These are phyloP conservation scores for Cryptotermes secundus DNA, from an alignment of 1,140 invertebrate species.

Conservation along the genomic window DNA sequence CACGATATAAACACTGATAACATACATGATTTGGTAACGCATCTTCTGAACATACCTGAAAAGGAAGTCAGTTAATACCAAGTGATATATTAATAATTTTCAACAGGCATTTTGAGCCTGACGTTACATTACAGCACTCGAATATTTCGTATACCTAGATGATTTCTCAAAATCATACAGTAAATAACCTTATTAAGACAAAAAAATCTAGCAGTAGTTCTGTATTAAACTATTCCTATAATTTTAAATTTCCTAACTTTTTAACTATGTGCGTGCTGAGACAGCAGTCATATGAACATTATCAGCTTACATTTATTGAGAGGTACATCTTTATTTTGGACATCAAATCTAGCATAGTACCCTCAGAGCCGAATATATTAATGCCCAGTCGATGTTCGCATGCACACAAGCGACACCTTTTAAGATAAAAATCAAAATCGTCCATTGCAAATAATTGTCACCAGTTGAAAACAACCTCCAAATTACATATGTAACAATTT, in stretches of 20 bases:
- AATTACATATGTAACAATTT: not conserved
- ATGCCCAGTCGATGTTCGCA: not conserved
- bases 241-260: no score
- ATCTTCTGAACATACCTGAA: not conserved
- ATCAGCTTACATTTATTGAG: not conserved
- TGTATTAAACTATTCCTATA: no score
- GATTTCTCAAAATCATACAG: no score
- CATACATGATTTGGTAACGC: not conserved
- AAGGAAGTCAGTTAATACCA: not conserved
- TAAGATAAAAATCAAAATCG: not conserved
- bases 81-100: not conserved
- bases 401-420: not conserved
- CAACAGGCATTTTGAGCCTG: no score
- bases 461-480: not conserved
- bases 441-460: not conserved
- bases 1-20: not conserved
- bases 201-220: no score
- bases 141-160: not conserved
- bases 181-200: no score
- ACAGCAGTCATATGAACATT: no score
- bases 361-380: not conserved
- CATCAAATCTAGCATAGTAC: not conserved
- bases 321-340: conserved; percentile 3
- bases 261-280: no score
- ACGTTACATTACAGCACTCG: not conserved